phyloP scores from a whole-genome alignment of 2,113 vertebrate genomes.

The Ptyas mucosa region DNA sequence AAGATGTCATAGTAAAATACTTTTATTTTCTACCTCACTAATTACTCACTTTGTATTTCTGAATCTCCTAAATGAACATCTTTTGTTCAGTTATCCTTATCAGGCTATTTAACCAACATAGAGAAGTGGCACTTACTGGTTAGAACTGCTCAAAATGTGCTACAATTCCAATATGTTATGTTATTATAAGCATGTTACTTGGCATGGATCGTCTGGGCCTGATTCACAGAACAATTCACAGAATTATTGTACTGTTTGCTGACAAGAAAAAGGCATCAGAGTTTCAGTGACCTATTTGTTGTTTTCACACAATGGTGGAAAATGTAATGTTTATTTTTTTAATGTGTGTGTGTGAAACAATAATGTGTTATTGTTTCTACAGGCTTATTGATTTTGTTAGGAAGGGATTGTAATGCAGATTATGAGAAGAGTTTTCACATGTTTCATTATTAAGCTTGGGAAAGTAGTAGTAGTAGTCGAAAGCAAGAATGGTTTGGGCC shows the following conservation, averaged over 20 bases:
- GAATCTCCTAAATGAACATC: neutral
- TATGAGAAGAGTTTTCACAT: neutral
- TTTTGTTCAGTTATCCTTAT: neutral
- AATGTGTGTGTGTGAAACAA: no score
- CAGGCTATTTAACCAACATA: neutral
- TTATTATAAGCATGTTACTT: constrained; percentile 13
- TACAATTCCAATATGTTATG: neutral
- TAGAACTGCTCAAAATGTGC: neutral
- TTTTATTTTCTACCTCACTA: neutral
- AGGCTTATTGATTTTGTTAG: neutral
- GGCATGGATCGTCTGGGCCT: neutral
- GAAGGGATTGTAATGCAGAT: neutral
- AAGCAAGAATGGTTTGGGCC: neutral
- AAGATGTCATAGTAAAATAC: neutral
- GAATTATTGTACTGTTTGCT: constrained; percentile 26
- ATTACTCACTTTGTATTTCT: neutral
- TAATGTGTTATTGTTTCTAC: neutral
- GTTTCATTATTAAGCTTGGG: neutral
- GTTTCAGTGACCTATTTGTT: constrained; percentile 42
- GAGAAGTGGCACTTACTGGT: neutral
- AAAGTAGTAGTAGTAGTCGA: neutral
- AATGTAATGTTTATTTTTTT: constrained; percentile 1
- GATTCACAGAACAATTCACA: neutral
- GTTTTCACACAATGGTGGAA: constrained; percentile 37
- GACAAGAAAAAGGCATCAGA: constrained; percentile 29